A percentile compares a stretch with the other conserved stretches of the same genome.
phyloP scores from a whole-genome alignment of 2,888 invertebrate species.

The Corythucha ciliata region DNA sequence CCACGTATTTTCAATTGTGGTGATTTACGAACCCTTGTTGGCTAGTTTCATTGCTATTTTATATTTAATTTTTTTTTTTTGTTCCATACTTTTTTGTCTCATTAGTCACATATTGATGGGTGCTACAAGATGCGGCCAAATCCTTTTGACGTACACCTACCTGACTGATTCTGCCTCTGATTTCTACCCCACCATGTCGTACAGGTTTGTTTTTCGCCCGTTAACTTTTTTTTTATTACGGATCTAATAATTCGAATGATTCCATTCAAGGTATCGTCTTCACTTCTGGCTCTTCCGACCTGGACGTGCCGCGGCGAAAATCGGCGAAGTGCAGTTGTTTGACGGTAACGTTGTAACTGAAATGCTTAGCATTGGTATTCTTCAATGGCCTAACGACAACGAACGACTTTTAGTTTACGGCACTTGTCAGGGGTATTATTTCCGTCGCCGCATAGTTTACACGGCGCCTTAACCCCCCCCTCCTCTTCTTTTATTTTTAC shows the following conservation, averaged over 20 bases:
- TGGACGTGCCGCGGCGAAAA: conserved; percentile 47
- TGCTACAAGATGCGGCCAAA: conserved; percentile 88
- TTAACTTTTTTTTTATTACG: neutral
- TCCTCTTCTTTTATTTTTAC: neutral
- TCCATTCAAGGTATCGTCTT: conserved; percentile 50
- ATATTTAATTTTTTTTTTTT: neutral
- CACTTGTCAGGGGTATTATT: conserved; percentile 47
- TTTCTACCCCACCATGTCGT: conserved; percentile 36
- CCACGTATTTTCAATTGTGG: neutral
- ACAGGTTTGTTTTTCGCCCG: conserved; percentile 21
- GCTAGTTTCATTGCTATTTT: neutral
- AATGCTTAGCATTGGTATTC: conserved; percentile 52
- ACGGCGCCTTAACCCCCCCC: neutral
- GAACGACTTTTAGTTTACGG: conserved; percentile 59
- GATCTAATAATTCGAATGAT: neutral
- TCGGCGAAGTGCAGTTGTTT: conserved; percentile 52
- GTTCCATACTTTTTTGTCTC: conserved; percentile 37
- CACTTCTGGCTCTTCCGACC: conserved; percentile 58
- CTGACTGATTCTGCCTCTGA: conserved; percentile 41
- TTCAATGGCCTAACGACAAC: conserved; percentile 61
- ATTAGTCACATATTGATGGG: conserved; percentile 93
- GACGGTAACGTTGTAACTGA: conserved; percentile 45
- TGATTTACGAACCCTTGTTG: neutral
- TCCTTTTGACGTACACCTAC: conserved; percentile 78
- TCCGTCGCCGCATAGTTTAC: neutral